phyloP scores from a whole-genome alignment of 2,113 vertebrate species.

The Trochalopteron elliotii region DNA sequence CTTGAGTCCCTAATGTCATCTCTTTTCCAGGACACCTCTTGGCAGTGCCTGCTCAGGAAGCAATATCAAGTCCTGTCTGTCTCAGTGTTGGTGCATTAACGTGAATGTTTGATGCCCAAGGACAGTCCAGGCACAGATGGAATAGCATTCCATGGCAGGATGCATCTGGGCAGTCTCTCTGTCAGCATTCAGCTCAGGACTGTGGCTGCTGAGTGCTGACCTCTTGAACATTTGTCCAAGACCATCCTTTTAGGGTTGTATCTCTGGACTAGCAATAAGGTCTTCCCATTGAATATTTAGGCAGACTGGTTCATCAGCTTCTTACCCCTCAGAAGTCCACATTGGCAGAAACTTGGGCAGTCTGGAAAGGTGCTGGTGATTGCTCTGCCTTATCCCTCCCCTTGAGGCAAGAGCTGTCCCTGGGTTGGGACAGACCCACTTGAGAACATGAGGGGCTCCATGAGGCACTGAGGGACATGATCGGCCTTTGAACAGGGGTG shows the following conservation, averaged over 20 bases:
- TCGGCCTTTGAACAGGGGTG: background rate
- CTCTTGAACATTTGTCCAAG: background rate
- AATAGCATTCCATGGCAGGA: background rate
- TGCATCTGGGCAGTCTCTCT: background rate
- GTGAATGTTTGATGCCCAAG: background rate
- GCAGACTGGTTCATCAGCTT: background rate
- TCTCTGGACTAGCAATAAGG: background rate
- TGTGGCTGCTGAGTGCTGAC: background rate
- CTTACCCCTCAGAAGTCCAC: background rate
- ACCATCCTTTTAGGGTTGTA: background rate
- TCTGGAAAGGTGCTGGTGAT: background rate
- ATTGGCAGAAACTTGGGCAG: background rate
- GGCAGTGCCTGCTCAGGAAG: background rate
- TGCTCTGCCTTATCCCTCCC: background rate
- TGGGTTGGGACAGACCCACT: background rate
- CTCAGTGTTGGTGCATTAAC: rapidly evolving
- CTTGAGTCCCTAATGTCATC: background rate
- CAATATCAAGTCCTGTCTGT: background rate
- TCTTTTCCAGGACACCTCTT: background rate
- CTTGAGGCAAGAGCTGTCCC: background rate
- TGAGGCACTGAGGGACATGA: rapidly evolving
- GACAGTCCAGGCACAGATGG: background rate
- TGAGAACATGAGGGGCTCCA: background rate
- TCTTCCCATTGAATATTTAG: background rate
- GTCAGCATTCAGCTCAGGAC: background rate